These are phyloP conservation scores for Rhadina sibilatrix DNA, from an alignment of 2,113 vertebrate genomes.

Conservation along the genomic window DNA sequence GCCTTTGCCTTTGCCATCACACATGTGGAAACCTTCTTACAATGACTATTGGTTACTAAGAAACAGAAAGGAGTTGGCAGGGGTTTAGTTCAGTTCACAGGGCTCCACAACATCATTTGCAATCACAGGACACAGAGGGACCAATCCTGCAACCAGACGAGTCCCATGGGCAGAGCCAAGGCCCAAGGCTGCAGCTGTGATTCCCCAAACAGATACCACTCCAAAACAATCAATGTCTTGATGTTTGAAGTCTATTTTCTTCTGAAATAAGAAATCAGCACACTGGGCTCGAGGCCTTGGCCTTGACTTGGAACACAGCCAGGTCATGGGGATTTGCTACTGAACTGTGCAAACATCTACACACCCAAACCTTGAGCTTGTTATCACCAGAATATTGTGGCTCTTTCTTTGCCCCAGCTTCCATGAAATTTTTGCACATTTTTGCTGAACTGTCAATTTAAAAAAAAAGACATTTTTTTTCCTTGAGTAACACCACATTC, in stretches of 20 bases:
- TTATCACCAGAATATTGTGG: neutral
- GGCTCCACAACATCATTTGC: neutral
- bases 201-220: neutral
- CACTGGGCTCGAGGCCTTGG: neutral
- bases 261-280: neutral
- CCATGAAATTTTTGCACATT: neutral
- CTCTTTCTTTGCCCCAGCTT: neutral
- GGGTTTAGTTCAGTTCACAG: conserved; percentile 40
- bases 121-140: neutral
- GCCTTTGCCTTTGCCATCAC: conserved; percentile 87
- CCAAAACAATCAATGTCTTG: neutral
- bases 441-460: neutral
- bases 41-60: conserved; percentile 85
- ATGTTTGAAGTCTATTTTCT: neutral
- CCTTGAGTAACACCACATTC: neutral
- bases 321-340: neutral
- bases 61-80: conserved; percentile 75
- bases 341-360: neutral
- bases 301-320: neutral
- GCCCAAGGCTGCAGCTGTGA: neutral
- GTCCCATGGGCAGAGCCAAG: neutral
- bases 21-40: conserved; percentile 91
- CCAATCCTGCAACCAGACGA: neutral
- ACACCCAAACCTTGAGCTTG: neutral
- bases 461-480: neutral